Evolutionary conservation across 2,888 invertebrate genomes (phyloP).

Genomic region (Erebia palarica): DNA sequence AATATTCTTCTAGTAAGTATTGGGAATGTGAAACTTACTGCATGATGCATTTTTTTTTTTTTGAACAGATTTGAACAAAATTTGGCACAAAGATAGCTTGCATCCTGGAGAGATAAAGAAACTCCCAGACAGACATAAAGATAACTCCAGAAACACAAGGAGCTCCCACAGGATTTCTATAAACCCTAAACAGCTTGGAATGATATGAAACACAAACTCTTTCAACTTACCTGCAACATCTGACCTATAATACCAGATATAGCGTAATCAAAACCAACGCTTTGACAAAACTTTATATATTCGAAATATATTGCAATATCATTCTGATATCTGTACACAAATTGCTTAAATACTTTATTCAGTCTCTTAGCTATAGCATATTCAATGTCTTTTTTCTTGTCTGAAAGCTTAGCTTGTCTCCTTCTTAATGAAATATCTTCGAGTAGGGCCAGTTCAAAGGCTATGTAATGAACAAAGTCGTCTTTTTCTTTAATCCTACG

Average conservation of each 20-base stretch:
- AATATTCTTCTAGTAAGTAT: too few relatives aligned
- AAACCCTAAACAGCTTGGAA: not conserved
- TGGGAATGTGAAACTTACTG: too few relatives aligned
- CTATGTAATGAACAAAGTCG: constrained; percentile 86
- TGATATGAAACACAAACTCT: not conserved
- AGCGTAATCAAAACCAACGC: constrained; percentile 81
- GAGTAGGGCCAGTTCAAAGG: constrained; percentile 87
- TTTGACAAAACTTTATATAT: constrained; percentile 90
- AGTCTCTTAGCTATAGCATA: constrained; percentile 87
- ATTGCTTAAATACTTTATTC: constrained; percentile 88
- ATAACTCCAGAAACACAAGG: too few relatives aligned
- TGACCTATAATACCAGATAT: constrained; percentile 82
- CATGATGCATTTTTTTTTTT: too few relatives aligned
- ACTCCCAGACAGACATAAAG: too few relatives aligned
- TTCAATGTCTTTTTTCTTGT: constrained; percentile 86
- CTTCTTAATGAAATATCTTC: constrained; percentile 85
- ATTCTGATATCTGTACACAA: constrained; percentile 85
- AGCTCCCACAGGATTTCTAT: not conserved
- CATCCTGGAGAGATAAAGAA: too few relatives aligned
- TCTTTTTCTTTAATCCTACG: constrained; percentile 85
- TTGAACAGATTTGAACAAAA: too few relatives aligned
- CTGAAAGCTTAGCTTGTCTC: constrained; percentile 78
- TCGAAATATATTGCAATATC: constrained; percentile 89
- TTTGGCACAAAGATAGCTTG: too few relatives aligned
- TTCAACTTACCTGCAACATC: constrained; percentile 77